Base-by-base conservation (phyloP, 2,888 invertebrate species). In the Agonopterix arenella region DNA sequence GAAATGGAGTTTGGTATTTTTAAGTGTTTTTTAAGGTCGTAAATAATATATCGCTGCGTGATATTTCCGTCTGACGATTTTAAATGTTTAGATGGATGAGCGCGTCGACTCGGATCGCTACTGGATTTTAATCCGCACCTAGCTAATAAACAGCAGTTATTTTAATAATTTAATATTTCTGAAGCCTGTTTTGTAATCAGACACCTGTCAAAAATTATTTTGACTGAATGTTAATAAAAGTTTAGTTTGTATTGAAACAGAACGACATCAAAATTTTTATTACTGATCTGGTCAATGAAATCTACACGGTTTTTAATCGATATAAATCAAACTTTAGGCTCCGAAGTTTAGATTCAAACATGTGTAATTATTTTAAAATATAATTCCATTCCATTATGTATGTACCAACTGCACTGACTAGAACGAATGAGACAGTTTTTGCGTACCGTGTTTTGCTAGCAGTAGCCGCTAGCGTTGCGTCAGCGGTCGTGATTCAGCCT, bases 1-100 rank as follows among this genome's bases (percentile, higher is more conserved):
- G 83, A 79, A 85, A 86, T 84, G 84, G 76, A 81, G 82, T 84
- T 84, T 81, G 84, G 83, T 84, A 84, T 85, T 84, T 72, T 83
- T 80, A 84, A 84, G 84, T 83, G 85, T 89, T 85, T 84, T 77
- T 80, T 81, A 76, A 82, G 76, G 77, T 82, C 82, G 81, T 86
- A 85, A 85, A 86, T 85, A 79, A 86, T 84, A 76, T 80, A 84
- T 80, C 86, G 75, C 84, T 60, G 85, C 85, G 80, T 84, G 88
- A 85, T 86, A 85, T 84, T 84, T 86, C 89, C 88, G 85, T 77
- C 73, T 77, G 71, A 71, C 76, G 76, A 76, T 79, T 83, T 83
- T 78, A 73, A 79, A 79, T 76, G 74, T 78, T 78, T 68, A 73
- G 81, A 78, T 75, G 74, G 77, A 77, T 73, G 72, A 69, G 64